Evolutionary conservation across 2,888 invertebrate species (phyloP).

Genomic region (Mesorhabditis belari): DNA sequence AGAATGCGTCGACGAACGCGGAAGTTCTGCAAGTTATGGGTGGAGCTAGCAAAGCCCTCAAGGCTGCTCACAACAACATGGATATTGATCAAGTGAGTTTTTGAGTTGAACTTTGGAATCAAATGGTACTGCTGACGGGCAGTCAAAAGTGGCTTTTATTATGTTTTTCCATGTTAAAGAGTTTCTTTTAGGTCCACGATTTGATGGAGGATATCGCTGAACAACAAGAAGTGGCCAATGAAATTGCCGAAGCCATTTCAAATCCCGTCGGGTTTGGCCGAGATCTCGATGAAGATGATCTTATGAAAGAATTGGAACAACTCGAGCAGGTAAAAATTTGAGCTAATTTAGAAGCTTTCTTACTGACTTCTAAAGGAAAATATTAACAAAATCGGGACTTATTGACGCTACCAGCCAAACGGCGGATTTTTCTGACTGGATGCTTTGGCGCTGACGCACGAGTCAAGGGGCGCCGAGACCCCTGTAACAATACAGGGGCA

Average conservation of each 20-base stretch:
- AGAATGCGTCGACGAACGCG: conserved; percentile 94
- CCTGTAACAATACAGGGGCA: no score
- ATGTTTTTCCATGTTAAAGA: conserved; percentile 1
- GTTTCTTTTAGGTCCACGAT: conserved; percentile 73
- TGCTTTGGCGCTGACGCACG: no score
- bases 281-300: conserved; percentile 69
- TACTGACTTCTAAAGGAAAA: conserved; percentile 2
- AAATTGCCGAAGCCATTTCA: conserved; percentile 96
- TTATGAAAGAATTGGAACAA: conserved; percentile 57
- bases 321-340: conserved; percentile 51
- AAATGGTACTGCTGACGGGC: neutral
- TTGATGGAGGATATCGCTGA: conserved; percentile 99
- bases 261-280: conserved; percentile 87
- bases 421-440: no score
- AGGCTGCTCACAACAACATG: conserved; percentile 85
- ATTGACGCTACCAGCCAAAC: no score
- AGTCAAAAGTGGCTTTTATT: neutral
- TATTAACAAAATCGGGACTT: no score
- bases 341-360: neutral
- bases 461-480: no score
- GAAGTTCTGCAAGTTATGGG: conserved; percentile 93
- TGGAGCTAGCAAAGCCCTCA: conserved; percentile 87
- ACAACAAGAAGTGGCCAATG: conserved; percentile 93
- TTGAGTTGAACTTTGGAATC: conserved; percentile 49
- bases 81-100: conserved; percentile 50